phyloP scores from a whole-genome alignment of 2,797 vertebrate genomes.

The Acipenser transmontanus region DNA sequence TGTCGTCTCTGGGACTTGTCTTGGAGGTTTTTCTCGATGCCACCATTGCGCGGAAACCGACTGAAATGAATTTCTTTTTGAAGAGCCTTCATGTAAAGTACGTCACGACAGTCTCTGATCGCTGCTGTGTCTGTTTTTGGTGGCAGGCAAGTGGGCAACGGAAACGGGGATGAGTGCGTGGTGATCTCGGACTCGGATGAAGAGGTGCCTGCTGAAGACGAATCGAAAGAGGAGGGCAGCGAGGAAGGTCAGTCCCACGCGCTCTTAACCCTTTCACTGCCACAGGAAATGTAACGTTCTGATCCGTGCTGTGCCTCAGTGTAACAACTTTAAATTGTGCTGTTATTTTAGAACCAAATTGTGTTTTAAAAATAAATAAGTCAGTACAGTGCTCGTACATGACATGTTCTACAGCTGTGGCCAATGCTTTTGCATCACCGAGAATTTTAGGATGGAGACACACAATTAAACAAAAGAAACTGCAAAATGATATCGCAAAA shows the following conservation, averaged over 20 bases:
- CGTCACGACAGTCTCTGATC: slow-evolving; percentile 1
- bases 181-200: slow-evolving; percentile 79
- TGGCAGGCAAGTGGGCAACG: slow-evolving; percentile 49
- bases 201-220: slow-evolving; percentile 15
- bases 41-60: too few relatives aligned
- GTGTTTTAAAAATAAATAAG: not conserved
- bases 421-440: too few relatives aligned
- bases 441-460: too few relatives aligned
- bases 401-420: too few relatives aligned
- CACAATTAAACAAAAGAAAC: too few relatives aligned
- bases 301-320: not conserved
- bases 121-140: slow-evolving; percentile 28
- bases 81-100: not conserved
- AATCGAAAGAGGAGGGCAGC: not conserved
- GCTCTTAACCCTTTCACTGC: too few relatives aligned
- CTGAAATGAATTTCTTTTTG: not conserved
- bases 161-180: slow-evolving; percentile 71
- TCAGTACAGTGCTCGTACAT: too few relatives aligned
- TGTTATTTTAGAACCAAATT: not conserved
- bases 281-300: not conserved
- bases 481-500: too few relatives aligned
- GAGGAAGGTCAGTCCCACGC: not conserved
- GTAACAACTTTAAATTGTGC: not conserved
- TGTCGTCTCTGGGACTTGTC: too few relatives aligned
- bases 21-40: too few relatives aligned